phyloP scores from a whole-genome alignment of 2,888 invertebrate species.

The Scaptomyza tumidula region DNA sequence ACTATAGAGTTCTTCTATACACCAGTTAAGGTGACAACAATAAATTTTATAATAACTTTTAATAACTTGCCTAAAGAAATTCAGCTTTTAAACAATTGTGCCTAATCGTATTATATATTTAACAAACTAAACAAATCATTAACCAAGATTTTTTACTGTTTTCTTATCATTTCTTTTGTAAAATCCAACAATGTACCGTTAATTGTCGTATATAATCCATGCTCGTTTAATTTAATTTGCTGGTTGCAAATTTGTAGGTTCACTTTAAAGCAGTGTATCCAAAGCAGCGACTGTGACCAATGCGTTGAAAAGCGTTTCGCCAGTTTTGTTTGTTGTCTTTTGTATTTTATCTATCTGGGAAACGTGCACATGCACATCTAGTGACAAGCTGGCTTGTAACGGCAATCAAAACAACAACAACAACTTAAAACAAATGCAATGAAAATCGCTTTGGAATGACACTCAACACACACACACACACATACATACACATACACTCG shows the following conservation, averaged over 20 bases:
- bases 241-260: not conserved
- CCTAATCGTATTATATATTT: too few species aligned
- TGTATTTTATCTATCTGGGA: conserved; percentile 31
- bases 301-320: not conserved
- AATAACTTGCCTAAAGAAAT: too few species aligned
- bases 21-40: too few species aligned
- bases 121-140: too few species aligned
- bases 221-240: conserved; percentile 1
- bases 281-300: conserved; percentile 10
- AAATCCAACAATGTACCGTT: not conserved
- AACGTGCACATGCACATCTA: conserved; percentile 48
- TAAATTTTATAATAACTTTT: too few species aligned
- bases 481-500: not conserved
- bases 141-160: too few species aligned
- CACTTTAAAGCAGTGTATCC: conserved; percentile 17
- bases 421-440: conserved; percentile 27
- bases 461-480: conserved; percentile 9
- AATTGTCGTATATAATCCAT: not conserved
- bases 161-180: too few species aligned
- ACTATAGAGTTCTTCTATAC: not conserved
- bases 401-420: conserved; percentile 15
- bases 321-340: conserved; percentile 8
- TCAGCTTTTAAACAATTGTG: too few species aligned
- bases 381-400: conserved; percentile 9
- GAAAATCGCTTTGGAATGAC: conserved; percentile 19